Conservation (phyloP, 2,113 vertebrate genomes). For the Hystrix cristata region DNA sequence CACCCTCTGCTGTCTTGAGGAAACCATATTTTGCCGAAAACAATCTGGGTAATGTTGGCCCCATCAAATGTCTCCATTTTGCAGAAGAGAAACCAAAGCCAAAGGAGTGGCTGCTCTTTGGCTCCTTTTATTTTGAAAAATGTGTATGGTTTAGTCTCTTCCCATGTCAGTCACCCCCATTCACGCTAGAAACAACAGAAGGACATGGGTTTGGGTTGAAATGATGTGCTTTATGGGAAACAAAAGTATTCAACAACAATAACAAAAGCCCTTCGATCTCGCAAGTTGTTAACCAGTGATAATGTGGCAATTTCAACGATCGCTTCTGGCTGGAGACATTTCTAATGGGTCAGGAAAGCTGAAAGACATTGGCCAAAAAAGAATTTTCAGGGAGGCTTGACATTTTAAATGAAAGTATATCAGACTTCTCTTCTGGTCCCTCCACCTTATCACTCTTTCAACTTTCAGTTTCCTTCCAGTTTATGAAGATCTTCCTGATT, state of each 20-base stretch:
- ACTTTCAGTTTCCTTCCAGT: neutral
- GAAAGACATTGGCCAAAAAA: constrained; percentile 60
- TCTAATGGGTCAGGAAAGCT: constrained; percentile 67
- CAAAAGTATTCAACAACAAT: constrained; percentile 76
- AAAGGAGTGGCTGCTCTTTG: neutral
- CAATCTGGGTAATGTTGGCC: neutral
- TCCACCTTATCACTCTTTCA: constrained; percentile 11
- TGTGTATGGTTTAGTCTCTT: neutral
- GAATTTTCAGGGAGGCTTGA: constrained; percentile 60
- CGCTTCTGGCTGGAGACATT: constrained; percentile 64
- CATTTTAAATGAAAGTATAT: constrained; percentile 30
- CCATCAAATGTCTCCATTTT: neutral
- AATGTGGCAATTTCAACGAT: constrained; percentile 72
- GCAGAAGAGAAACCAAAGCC: constrained; percentile 24
- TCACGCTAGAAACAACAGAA: constrained; percentile 63
- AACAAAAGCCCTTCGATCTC: constrained; percentile 78
- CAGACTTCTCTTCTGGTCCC: constrained; percentile 31
- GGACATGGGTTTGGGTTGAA: constrained; percentile 75
- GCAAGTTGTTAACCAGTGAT: constrained; percentile 72
- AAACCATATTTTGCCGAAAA: neutral
- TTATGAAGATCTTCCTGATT: constrained; percentile 38
- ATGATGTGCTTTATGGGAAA: constrained; percentile 85
- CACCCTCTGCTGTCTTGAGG: neutral
- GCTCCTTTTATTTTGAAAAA: constrained; percentile 27
- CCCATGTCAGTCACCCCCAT: neutral